phyloP scores from a whole-genome alignment of 2,797 vertebrate genomes.

The Melanotaenia maccullochi region DNA sequence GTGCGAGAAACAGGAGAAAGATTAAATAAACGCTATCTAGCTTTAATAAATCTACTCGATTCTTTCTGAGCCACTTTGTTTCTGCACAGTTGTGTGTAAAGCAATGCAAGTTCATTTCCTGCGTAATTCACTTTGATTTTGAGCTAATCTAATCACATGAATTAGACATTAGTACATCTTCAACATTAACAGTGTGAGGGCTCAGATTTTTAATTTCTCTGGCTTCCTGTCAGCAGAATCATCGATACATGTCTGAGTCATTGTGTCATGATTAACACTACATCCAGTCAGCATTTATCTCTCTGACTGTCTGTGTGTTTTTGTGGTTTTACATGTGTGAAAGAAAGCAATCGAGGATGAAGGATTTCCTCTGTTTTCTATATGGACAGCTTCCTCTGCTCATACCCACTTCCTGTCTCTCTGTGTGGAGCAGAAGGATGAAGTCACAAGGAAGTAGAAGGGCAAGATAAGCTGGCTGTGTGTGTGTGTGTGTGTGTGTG shows the following conservation, averaged over 20 bases:
- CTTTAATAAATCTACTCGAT: constrained; percentile 7
- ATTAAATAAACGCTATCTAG: not conserved
- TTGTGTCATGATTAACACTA: constrained; percentile 35
- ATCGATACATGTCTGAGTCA: constrained; percentile 22
- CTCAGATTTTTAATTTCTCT: constrained; percentile 40
- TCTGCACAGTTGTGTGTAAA: constrained; percentile 5
- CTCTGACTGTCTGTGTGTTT: constrained; percentile 22
- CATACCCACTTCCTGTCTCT: constrained; percentile 64
- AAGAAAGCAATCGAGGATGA: constrained; percentile 53
- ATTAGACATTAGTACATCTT: constrained; percentile 19
- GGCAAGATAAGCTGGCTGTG: constrained; percentile 36
- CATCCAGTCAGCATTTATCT: constrained; percentile 41
- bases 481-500: constrained; percentile 1
- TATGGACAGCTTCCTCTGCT: constrained; percentile 60
- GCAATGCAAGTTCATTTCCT: constrained; percentile 5
- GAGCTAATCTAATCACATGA: constrained; percentile 32
- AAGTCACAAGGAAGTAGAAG: constrained; percentile 41
- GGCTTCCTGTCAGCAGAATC: constrained; percentile 30
- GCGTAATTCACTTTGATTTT: constrained; percentile 40
- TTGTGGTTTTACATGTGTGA: constrained; percentile 14
- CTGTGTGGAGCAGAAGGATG: constrained; percentile 34
- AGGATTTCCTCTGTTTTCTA: constrained; percentile 64
- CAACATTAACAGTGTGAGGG: constrained; percentile 24
- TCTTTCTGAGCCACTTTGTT: constrained; percentile 5
- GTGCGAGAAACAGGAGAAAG: not conserved